phyloP scores from a whole-genome alignment of 2,113 vertebrate species.

The Neopipo cinnamomea region DNA sequence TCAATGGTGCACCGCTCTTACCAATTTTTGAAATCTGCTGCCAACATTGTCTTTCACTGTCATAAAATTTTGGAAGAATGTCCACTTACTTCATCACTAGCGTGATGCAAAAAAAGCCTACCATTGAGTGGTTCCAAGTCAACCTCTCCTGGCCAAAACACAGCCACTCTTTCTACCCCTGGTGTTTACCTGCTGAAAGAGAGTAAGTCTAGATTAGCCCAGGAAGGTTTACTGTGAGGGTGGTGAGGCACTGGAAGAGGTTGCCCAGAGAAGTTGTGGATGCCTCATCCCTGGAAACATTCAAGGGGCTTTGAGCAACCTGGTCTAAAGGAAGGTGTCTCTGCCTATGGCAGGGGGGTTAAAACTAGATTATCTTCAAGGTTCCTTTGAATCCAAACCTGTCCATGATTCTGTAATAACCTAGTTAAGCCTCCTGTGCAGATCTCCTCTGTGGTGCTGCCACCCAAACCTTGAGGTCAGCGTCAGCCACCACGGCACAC shows the following conservation, averaged over 20 bases:
- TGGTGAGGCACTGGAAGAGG: background rate
- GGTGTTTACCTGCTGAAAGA: background rate
- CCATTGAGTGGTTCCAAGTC: background rate
- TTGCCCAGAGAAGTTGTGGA: background rate
- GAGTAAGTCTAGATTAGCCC: background rate
- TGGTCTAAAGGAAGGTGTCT: background rate
- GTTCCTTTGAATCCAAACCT: background rate
- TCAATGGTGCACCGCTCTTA: background rate
- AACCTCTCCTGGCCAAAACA: background rate
- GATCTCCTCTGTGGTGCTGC: background rate
- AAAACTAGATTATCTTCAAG: background rate
- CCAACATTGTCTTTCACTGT: background rate
- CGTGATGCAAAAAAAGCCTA: background rate
- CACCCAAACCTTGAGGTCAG: background rate
- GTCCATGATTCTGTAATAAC: too few species aligned
- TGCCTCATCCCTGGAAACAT: background rate
- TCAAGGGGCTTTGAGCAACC: background rate
- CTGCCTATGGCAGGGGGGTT: background rate
- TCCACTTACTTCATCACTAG: background rate
- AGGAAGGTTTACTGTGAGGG: background rate
- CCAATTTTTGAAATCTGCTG: background rate
- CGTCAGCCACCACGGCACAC: background rate
- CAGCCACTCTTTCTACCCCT: background rate
- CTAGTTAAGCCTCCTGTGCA: background rate
- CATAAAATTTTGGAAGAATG: background rate